Conservation (phyloP, 2,113 vertebrate species). For the Pluvianellus socialis region DNA sequence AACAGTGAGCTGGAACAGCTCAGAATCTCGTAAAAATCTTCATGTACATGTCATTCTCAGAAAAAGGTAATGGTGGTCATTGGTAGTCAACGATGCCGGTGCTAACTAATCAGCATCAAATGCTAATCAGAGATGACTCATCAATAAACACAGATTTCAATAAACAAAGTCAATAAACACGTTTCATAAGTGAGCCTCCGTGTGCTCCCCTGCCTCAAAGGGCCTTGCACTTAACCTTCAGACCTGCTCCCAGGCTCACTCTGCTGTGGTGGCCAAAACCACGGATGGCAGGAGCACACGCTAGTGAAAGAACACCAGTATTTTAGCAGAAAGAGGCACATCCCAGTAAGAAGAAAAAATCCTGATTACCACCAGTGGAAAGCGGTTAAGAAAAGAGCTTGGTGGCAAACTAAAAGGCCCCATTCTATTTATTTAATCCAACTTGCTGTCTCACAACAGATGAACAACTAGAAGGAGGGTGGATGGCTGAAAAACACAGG, state of each 20-base stretch:
- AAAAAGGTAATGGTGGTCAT: background rate
- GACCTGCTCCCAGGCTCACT: background rate
- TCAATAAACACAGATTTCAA: background rate
- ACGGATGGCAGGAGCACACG: accelerated
- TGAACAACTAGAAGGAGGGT: background rate
- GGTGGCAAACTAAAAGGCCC: background rate
- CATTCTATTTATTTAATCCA: background rate
- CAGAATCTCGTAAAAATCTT: background rate
- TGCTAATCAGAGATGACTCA: background rate
- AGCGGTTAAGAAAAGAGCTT: background rate
- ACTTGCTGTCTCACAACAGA: background rate
- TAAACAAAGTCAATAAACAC: background rate
- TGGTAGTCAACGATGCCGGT: background rate
- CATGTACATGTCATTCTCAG: background rate
- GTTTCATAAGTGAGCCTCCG: background rate
- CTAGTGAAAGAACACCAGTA: background rate
- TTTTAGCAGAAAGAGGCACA: background rate
- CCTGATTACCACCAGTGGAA: background rate
- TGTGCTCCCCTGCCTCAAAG: background rate
- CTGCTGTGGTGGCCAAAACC: background rate
- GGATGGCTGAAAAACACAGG: background rate
- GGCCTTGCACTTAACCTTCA: background rate
- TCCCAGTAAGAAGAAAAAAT: background rate
- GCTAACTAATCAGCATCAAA: background rate
- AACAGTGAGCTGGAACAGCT: background rate